Base-by-base conservation (phyloP, 2,888 invertebrate species). In the Cetonia aurata region DNA sequence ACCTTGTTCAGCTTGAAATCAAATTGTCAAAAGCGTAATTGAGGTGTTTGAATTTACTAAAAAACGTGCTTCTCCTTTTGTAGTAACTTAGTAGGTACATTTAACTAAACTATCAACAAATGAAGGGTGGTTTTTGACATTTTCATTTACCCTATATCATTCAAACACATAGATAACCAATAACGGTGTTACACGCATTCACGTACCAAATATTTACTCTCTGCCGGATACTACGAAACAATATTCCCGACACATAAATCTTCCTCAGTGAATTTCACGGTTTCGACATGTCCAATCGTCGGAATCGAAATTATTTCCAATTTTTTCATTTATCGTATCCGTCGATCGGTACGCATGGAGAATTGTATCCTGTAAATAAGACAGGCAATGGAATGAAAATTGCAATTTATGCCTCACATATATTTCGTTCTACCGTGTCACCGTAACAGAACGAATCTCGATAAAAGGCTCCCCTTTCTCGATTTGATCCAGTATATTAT, bases 301-400 rank as follows among this genome's bases (percentile, higher is more conserved):
- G 62, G 8, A 62, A 65, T 46, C 50, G 13, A 50, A 65, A 50
- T 65, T 65, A 65, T 52, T 50, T 65, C 50, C 62, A 65, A 52
- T 65, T 60, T 65, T 15, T 52, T 17, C 52, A 50, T 65, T 65
- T 65, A 50, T 33, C 62, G 19, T 46, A 52, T 50, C 50, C 62
- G 62, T 50, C 37, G 62, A 50, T 52, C 48, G n/a, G 50, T 65
- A 41, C 52, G 50, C 50, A 19, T 65, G 48, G 50, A 65, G 50
- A 65, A 15, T 50, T 50, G 60, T 46, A 46, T 46, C 48, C 60
- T 60, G 50, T 50, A 65, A 65, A 65, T 65, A 65, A 65, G 62
- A 65, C 62, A 65, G 50, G 37, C 62, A 65, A 65, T 65, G 37
- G 52, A 65, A 65, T 65, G 62, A 65, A 50, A 65, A 65, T 65